Conservation (phyloP, 2,888 invertebrate species). For the Acronicta psi region DNA sequence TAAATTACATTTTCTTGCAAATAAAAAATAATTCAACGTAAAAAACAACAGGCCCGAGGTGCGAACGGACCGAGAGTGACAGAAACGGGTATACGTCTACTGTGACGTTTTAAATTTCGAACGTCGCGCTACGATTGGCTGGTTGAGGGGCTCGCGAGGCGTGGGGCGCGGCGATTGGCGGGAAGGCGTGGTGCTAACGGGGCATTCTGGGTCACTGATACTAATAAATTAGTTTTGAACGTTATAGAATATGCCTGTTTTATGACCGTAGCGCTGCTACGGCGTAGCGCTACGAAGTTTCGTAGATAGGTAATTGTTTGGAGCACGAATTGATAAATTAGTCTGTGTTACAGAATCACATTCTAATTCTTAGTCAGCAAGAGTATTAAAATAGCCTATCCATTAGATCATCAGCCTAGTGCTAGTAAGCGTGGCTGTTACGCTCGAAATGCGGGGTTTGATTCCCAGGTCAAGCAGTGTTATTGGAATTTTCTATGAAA, state of each 20-base stretch:
- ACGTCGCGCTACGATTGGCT: constrained; percentile 82
- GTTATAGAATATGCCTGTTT: constrained; percentile 72
- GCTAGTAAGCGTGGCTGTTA: no score
- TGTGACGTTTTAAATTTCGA: constrained; percentile 77
- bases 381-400: no score
- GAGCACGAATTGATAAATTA: constrained; percentile 21
- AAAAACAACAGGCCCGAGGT: constrained; percentile 42
- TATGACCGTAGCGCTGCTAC: constrained; percentile 72
- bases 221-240: constrained; percentile 76
- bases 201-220: constrained; percentile 71
- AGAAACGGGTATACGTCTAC: constrained; percentile 76
- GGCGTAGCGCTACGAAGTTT: constrained; percentile 70
- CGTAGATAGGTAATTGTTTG: constrained; percentile 43
- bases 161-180: constrained; percentile 76
- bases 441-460: no score
- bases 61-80: constrained; percentile 65
- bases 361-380: neutral
- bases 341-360: no score
- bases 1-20: constrained; percentile 37
- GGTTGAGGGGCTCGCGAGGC: constrained; percentile 76
- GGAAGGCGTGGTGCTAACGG: constrained; percentile 79
- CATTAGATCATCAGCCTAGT: no score
- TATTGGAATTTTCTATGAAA: no score
- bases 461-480: no score
- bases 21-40: constrained; percentile 32